Evolutionary conservation across 2,797 vertebrate genomes (phyloP).

Genomic region (Ctenopoma multispine): DNA sequence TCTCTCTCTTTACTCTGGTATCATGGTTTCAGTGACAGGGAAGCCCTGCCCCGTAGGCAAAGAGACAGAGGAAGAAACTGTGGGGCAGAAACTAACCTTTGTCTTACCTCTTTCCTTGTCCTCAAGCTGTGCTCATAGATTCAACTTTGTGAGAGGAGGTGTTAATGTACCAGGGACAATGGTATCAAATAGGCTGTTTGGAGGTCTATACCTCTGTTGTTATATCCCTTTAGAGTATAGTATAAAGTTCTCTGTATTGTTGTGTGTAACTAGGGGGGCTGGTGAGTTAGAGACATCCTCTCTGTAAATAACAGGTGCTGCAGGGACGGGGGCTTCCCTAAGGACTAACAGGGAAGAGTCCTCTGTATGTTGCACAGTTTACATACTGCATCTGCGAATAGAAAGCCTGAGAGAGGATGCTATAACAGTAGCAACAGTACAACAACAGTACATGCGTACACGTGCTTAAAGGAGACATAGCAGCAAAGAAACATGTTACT

Average conservation of each 20-base stretch:
- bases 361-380: constrained; percentile 23
- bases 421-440: constrained; percentile 10
- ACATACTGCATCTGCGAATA: constrained; percentile 29
- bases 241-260: constrained; percentile 59
- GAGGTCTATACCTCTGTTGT: constrained; percentile 48
- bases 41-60: constrained; percentile 68
- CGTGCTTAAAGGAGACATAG: neutral
- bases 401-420: constrained; percentile 25
- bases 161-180: constrained; percentile 60
- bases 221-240: constrained; percentile 22
- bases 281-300: constrained; percentile 48
- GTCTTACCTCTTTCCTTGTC: constrained; percentile 47
- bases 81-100: constrained; percentile 50
- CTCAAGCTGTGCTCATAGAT: constrained; percentile 46
- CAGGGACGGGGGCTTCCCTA: constrained; percentile 18
- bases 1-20: constrained; percentile 45
- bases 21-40: constrained; percentile 43
- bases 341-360: constrained; percentile 46
- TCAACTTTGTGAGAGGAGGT: constrained; percentile 41
- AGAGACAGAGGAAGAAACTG: constrained; percentile 47
- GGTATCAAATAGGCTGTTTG: constrained; percentile 58
- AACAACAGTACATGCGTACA: neutral
- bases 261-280: constrained; percentile 27
- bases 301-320: constrained; percentile 63
- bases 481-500: constrained; percentile 1